These are phyloP conservation scores for Apostichopus parvimensis DNA, from an alignment of 35 echinoderm and acorn worm genomes.

Conservation along the genomic window DNA sequence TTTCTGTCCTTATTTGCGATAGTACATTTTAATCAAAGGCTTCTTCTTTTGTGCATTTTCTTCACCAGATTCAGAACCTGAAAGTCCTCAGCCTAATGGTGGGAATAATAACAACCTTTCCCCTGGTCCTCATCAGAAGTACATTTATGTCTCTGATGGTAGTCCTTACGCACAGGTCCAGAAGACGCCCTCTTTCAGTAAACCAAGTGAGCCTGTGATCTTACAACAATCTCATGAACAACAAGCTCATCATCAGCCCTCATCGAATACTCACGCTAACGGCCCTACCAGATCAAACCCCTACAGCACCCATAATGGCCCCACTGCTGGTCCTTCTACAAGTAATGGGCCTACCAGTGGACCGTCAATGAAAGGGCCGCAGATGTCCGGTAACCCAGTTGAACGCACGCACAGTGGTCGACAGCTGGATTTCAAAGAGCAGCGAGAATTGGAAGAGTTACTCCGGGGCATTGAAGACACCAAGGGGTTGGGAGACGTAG, in stretches of 20 bases:
- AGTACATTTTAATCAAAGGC: no score
- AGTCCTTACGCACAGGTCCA: constrained; percentile 95
- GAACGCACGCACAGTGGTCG: constrained; percentile 3
- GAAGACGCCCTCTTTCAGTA: constrained; percentile 70
- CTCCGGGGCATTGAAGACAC: constrained; percentile 69
- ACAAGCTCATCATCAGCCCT: constrained; percentile 31
- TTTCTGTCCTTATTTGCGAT: no score
- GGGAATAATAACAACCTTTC: constrained; percentile 75
- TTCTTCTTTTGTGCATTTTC: no score
- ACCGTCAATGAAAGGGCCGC: neutral
- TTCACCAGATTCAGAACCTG: constrained; percentile 45
- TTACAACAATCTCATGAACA: neutral
- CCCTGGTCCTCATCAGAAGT: constrained; percentile 49
- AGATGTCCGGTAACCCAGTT: constrained; percentile 2
- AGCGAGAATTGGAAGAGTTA: constrained; percentile 79
- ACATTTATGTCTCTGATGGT: constrained; percentile 88
- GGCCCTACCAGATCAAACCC: constrained; percentile 24
- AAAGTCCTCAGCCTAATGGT: constrained; percentile 40
- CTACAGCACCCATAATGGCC: constrained; percentile 41
- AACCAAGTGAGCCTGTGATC: constrained; percentile 30
- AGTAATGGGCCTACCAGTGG: constrained; percentile 40
- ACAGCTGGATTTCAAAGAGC: constrained; percentile 80
- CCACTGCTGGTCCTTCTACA: neutral
- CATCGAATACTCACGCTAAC: constrained; percentile 25
- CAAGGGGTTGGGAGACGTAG: constrained; percentile 1